Base-by-base conservation (phyloP, 2,888 invertebrate genomes). In the Stenchaetothrips biformis region DNA sequence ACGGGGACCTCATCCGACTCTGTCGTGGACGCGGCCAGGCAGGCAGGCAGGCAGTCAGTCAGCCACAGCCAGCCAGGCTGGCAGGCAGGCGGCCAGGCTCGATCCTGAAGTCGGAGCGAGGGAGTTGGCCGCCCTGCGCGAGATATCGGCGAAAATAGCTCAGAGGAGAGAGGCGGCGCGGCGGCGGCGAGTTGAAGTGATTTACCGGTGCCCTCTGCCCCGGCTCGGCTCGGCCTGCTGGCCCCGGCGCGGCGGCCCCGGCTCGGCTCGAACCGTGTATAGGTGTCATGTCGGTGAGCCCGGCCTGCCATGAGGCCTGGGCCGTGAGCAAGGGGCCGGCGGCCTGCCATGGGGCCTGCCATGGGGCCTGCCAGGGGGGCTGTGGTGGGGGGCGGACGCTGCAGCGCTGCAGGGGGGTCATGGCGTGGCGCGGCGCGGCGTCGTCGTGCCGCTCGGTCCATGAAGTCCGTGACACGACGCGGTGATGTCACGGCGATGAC, bases 81-180 rank as follows among this genome's bases (percentile, higher is more conserved):
- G 13, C 8, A 49, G 49, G n/a, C n/a, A n/a, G n/a, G n/a, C n/a
- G 37, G 37, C 37, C 37, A 37, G 37, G 37, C 37, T 37, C 37
- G 37, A 37, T 37, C 37, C 37, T 37, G 37, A 37, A 37, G 37
- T 37, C 37, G 37, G 37, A 37, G 37, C 37, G 37, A 37, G 37
- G 37, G 37, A 37, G 37, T 37, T 37, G 37, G 37, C 37, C 4
- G 37, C 37, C 37, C 37, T 37, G 37, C 16, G 59, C 18, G 67
- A 67, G 67, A 67, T 18, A 67, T 67, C 67, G 67, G 67, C 67
- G 25, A 67, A 67, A 67, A 67, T 67, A 67, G 67, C 67, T 67
- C 67, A 9, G 67, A n/a, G 67, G 53, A 53, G 53, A 9, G 53
- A 74, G 27, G 67, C 9, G 67, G 67, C 67, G 21, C 13, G 21